Base-by-base conservation (phyloP, 2,888 invertebrate species). In the Phorcus lineatus region DNA sequence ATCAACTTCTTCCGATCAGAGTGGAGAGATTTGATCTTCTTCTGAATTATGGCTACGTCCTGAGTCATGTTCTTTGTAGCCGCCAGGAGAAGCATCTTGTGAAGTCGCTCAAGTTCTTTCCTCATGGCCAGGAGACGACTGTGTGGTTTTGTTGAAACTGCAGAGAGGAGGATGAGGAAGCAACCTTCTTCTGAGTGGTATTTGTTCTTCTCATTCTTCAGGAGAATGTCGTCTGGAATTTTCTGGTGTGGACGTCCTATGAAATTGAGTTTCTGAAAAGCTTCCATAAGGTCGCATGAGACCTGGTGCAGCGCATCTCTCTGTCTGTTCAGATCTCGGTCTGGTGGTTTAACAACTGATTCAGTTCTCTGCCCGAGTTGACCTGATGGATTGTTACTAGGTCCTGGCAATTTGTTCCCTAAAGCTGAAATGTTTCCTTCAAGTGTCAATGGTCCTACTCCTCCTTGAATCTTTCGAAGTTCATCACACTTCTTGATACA, bases 161-260 rank as follows among this genome's bases (percentile, higher is more conserved):
- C 54, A n/a, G 54, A 53, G 11, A 76, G 55, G 16, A 76, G 76
- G 17, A 76, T 53, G n/a, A 76, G 36, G 76, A 76, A 76, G 55
- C 54, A 54, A 31, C 76, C 76, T 55, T 76, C 76, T 31, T 76
- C 76, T 6, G 76, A 54, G 19, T 76, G 54, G n/a, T 54, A 36
- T 36, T 76, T 76, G 7, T 24, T 54, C 55, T 36, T 76, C 55
- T 76, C 76, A 76, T 55, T 76, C 36, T 53, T 54, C 16, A 76
- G 31, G 17, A 76, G 55, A 22, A 76, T 76, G 54, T 76, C 76
- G n/a, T 55, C 36, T 9, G 76, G 76, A 55, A 76, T 55, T 36
- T 76, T 76, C 36, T 76, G 76, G 40, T 76, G 76, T n/a, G 76
- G 28, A 55, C 76, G 53, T 16, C 76, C 76, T 22, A 76, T 55